These are phyloP conservation scores for Drosophila hamatofila DNA, from an alignment of 2,888 invertebrate species.

Conservation along the genomic window DNA sequence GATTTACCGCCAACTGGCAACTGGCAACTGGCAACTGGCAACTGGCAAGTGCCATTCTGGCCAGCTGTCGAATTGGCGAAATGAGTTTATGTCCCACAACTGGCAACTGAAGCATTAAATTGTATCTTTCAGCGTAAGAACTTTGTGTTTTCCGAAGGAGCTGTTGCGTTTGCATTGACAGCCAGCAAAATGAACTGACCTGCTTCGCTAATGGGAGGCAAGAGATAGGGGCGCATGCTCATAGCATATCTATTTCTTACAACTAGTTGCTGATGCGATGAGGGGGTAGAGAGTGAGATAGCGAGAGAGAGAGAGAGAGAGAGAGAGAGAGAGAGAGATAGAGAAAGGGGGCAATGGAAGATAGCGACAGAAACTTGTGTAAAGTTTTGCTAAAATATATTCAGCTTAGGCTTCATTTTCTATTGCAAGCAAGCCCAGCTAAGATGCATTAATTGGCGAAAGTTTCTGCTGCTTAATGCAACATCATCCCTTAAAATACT, in stretches of 20 bases:
- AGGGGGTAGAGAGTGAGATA: neutral
- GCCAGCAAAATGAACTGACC: slow-evolving; percentile 44
- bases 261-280: slow-evolving; percentile 31
- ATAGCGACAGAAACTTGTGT: neutral
- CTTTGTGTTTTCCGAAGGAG: slow-evolving; percentile 27
- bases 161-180: slow-evolving; percentile 48
- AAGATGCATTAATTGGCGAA: slow-evolving; percentile 8
- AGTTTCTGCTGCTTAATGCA: neutral
- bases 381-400: slow-evolving; percentile 9
- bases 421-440: neutral
- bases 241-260: slow-evolving; percentile 40
- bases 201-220: neutral
- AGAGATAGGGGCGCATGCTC: neutral
- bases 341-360: neutral
- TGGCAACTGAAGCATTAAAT: slow-evolving; percentile 76
- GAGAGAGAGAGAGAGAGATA: too few species aligned
- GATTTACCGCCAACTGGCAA: slow-evolving; percentile 35
- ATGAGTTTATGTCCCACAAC: slow-evolving; percentile 57
- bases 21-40: neutral
- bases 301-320: neutral
- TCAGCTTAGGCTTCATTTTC: slow-evolving; percentile 7
- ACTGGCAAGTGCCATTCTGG: slow-evolving; percentile 4
- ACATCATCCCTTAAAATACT: neutral
- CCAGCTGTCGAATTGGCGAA: slow-evolving; percentile 39
- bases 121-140: slow-evolving; percentile 66